Conservation (phyloP, 2,797 vertebrate species). For the Chaetophractus vellerosus region DNA sequence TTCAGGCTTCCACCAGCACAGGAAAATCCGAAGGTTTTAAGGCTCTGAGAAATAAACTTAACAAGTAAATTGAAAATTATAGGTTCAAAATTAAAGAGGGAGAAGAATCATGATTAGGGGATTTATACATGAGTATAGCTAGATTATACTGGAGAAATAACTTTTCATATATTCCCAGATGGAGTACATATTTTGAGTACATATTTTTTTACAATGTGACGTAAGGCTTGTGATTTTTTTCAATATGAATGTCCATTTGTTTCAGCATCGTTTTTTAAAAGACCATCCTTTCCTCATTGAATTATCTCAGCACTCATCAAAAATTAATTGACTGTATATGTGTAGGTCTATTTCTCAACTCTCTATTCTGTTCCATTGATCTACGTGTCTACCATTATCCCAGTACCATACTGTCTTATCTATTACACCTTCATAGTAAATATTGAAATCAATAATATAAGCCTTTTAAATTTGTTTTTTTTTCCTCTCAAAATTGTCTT, state of each 20-base stretch:
- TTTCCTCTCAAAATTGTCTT: background rate
- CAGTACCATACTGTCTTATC: background rate
- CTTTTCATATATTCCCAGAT: background rate
- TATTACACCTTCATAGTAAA: no score
- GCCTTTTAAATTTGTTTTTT: no score
- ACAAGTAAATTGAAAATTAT: no score
- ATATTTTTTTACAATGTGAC: background rate
- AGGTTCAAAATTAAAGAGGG: no score
- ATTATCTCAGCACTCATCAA: no score
- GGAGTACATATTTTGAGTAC: background rate
- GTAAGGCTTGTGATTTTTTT: background rate
- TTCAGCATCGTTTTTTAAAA: background rate
- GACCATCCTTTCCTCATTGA: no score
- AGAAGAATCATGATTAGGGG: no score
- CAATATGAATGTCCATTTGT: background rate
- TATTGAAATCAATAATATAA: background rate
- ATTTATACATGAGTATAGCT: no score
- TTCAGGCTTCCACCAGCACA: no score
- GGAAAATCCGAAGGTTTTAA: no score
- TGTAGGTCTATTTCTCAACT: background rate
- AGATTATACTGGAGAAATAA: no score
- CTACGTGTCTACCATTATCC: background rate
- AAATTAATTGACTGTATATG: background rate
- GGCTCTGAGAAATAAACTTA: no score
- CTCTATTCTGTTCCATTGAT: background rate